Conservation (phyloP, 2,113 vertebrate species). For the Sebastes schlegelii region DNA sequence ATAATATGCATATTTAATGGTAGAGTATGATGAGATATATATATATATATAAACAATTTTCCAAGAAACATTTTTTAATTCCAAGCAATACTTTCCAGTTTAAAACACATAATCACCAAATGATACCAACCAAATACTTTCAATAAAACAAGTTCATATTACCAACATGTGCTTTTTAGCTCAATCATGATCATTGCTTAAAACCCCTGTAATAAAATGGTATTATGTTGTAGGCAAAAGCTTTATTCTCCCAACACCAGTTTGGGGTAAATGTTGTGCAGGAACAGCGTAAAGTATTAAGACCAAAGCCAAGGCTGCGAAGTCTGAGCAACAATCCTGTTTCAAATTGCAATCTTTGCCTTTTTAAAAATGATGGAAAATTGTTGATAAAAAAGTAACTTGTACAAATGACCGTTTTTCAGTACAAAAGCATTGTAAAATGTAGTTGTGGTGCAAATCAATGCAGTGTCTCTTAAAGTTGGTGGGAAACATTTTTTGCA, state of each 20-base stretch:
- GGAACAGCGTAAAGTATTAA: conserved; percentile 66
- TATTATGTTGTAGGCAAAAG: conserved; percentile 66
- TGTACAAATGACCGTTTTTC: conserved; percentile 84
- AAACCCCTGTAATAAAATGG: conserved; percentile 75
- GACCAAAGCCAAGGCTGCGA: conserved; percentile 81
- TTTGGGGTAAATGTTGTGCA: conserved; percentile 77
- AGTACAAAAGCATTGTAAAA: conserved; percentile 90
- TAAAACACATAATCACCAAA: conserved; percentile 64
- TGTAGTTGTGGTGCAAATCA: conserved; percentile 85
- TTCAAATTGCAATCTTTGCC: conserved; percentile 76
- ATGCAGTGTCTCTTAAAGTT: conserved; percentile 70
- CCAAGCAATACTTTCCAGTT: conserved; percentile 77
- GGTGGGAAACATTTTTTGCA: conserved; percentile 66
- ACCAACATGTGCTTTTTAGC: conserved; percentile 69
- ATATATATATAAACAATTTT: conserved; percentile 76
- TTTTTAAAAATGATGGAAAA: conserved; percentile 84
- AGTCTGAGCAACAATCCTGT: conserved; percentile 75
- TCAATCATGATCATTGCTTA: conserved; percentile 58
- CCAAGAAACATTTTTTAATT: conserved; percentile 72
- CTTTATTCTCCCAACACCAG: conserved; percentile 78
- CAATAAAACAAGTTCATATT: conserved; percentile 58
- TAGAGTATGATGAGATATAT: conserved; percentile 55
- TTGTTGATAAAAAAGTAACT: conserved; percentile 87
- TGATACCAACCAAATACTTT: conserved; percentile 67
- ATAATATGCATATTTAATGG: conserved; percentile 78